A percentile compares a stretch with the other conserved stretches of the same genome.
phyloP scores from a whole-genome alignment of 2,113 vertebrate genomes.

The Bufo gargarizans region DNA sequence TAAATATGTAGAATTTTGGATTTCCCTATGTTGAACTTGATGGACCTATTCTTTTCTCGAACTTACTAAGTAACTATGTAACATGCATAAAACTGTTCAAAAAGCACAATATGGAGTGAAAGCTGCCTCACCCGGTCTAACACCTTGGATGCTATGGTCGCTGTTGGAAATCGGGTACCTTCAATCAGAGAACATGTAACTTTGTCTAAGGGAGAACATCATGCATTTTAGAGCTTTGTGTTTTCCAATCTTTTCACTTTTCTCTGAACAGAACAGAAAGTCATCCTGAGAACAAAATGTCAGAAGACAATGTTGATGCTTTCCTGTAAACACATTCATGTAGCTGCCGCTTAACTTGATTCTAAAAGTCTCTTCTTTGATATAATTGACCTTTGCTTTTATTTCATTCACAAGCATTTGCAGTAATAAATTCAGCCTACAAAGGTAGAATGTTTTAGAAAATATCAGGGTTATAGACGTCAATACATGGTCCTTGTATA shows the following conservation, averaged over 20 bases:
- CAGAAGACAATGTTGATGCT: background rate
- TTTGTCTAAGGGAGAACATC: background rate
- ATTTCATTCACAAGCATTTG: background rate
- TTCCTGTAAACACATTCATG: background rate
- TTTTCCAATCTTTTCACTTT: background rate
- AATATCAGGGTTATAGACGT: background rate
- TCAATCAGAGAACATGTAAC: too few species aligned
- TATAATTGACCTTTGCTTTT: background rate
- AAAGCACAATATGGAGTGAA: too few species aligned
- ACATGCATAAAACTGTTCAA: too few species aligned
- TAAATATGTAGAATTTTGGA: too few species aligned
- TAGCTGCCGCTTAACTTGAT: background rate
- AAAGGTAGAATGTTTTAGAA: background rate
- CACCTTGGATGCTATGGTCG: too few species aligned
- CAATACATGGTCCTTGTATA: background rate
- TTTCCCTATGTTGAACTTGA: too few species aligned
- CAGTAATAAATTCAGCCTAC: background rate
- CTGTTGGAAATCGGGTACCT: too few species aligned
- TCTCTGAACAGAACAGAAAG: background rate
- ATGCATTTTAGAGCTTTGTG: background rate
- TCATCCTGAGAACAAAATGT: background rate
- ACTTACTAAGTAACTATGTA: too few species aligned
- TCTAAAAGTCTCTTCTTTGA: background rate
- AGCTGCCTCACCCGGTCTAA: too few species aligned
- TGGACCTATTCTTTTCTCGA: too few species aligned